Base-by-base conservation (phyloP, 2,888 invertebrate species). In the Drosophila meridionalis region DNA sequence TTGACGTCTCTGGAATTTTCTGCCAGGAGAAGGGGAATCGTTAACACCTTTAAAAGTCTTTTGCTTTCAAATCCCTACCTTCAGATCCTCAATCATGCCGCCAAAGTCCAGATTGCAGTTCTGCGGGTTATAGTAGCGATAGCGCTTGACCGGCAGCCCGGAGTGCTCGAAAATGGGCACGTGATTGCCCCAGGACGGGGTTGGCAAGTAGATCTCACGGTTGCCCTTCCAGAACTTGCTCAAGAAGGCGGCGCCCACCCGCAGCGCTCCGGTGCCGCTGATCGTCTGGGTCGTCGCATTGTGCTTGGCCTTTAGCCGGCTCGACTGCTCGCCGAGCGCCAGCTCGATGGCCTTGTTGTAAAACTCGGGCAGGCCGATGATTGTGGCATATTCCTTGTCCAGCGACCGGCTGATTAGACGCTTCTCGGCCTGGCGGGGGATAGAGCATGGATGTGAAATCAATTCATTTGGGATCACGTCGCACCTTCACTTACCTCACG, bases 131-230 rank as follows among this genome's bases (percentile, higher is more conserved):
- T 98, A 99, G 94, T 99, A 99, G 76, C 96, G 95, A 94, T 99
- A 99, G 65, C 96, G 95, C 92, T 99, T 97, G 56, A 98, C 96
- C 14, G 96, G 94, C 64, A 99, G 93, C 4, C 97, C 97, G 59
- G 97, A 94, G 90, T 97, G 96, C 94, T 97, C 98, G 94, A 99
- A 98, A 90, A 99, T 95, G 62, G 99, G 98, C 0, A 95, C 96
- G 93, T 99, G 99, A 93, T 99, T 99, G 61, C 99, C 99, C 99
- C 99, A 99, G 0, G 99, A 96, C 5, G 99, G 99, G 2, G 95
- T 94, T 6, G 99, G 99, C 81, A 99, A 90, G 94, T 98, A 99
- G 57, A 98, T 94, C 73, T 96, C 96, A 93, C 98, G 98, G 82
- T 94, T 94, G 42, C 96, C 96, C 8, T 95, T 95, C 93, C 96